phyloP scores from a whole-genome alignment of 2,888 invertebrate species.

The Drosophila anomalata region DNA sequence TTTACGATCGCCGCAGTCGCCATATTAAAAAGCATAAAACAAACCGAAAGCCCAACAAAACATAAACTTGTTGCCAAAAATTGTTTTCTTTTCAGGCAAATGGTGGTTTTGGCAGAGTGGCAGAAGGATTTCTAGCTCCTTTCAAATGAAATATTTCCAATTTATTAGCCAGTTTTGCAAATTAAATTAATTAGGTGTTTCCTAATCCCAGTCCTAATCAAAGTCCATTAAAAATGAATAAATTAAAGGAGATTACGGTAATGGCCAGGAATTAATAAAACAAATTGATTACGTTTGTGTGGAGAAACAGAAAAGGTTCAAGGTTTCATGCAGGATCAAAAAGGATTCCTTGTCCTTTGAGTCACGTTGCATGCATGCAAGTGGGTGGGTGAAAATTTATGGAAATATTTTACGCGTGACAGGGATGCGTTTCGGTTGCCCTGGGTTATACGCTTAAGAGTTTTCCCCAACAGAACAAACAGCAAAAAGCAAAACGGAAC shows the following conservation, averaged over 20 bases:
- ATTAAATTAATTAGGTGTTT: background rate
- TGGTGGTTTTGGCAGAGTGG: background rate
- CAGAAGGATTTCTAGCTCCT: background rate
- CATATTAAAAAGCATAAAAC: slow-evolving; percentile 75
- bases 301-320: background rate
- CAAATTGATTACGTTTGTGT: background rate
- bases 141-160: background rate
- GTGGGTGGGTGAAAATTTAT: slow-evolving; percentile 54
- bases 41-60: slow-evolving; percentile 35
- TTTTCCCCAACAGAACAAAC: slow-evolving; percentile 64
- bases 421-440: slow-evolving; percentile 58
- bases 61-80: slow-evolving; percentile 39
- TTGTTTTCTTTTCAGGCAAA: slow-evolving; percentile 5
- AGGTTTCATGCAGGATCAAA: background rate
- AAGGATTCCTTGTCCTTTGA: slow-evolving; percentile 36
- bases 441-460: slow-evolving; percentile 57
- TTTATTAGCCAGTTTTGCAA: background rate
- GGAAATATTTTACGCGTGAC: slow-evolving; percentile 76
- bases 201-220: background rate
- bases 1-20: slow-evolving; percentile 69
- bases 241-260: background rate
- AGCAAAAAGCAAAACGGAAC: slow-evolving; percentile 48
- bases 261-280: slow-evolving; percentile 1
- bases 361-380: slow-evolving; percentile 73
- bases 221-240: slow-evolving; percentile 2